Conservation (phyloP, 2,888 invertebrate genomes). For the Galeruca laticollis region DNA sequence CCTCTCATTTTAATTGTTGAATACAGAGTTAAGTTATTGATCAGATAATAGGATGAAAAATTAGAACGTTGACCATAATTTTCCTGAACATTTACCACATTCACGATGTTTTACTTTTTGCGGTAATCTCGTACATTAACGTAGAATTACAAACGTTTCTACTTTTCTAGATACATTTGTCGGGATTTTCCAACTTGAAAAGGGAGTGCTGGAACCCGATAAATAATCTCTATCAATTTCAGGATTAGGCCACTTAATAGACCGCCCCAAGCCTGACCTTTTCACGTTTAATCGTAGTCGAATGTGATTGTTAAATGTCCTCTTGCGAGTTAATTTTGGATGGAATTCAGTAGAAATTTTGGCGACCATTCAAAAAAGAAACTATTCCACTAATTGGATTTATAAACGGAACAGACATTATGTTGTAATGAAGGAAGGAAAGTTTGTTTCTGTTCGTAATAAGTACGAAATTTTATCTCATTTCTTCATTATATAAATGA, state of each 20-base stretch:
- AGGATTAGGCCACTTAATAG: background rate
- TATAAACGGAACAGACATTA: conserved; percentile 2
- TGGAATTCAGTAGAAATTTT: background rate
- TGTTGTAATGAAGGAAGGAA: background rate
- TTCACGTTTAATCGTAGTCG: background rate
- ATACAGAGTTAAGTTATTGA: no score
- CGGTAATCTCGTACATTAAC: background rate
- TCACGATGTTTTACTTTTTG: background rate
- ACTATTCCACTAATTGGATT: conserved; percentile 21
- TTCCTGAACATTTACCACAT: background rate
- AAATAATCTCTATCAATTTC: background rate
- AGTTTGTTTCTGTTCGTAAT: background rate
- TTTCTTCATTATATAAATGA: conserved; percentile 21
- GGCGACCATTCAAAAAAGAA: conserved; percentile 13
- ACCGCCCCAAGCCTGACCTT: background rate
- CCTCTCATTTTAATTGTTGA: no score
- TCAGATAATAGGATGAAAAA: no score
- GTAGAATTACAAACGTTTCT: background rate
- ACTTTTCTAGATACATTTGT: background rate
- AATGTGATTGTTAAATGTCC: background rate
- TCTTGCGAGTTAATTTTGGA: conserved; percentile 9
- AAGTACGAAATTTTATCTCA: conserved; percentile 4
- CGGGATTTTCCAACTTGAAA: background rate
- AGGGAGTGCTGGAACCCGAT: background rate
- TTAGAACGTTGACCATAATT: no score